A percentile compares a stretch with the other conserved stretches of the same genome.
Evolutionary conservation across 2,113 vertebrate genomes (phyloP).

Genomic region (Calypte anna): DNA sequence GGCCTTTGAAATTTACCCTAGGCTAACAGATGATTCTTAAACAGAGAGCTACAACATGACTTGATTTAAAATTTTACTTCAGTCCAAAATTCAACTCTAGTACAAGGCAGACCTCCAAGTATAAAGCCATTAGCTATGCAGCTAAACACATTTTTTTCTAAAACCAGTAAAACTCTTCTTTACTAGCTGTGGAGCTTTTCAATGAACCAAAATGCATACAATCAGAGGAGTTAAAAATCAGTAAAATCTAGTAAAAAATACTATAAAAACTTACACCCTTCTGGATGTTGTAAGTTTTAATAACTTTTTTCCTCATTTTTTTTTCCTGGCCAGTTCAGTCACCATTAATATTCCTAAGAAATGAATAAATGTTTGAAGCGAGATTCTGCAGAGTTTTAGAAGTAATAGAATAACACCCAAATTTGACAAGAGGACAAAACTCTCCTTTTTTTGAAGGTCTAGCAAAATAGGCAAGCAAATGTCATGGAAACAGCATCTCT

Average conservation of each 20-base stretch:
- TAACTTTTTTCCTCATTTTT: not conserved
- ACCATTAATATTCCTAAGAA: conserved; percentile 22
- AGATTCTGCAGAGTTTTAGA: conserved; percentile 22
- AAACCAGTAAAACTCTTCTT: not conserved
- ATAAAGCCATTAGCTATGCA: not conserved
- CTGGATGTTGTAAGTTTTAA: not conserved
- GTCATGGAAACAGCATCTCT: conserved; percentile 83
- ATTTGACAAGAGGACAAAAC: conserved; percentile 65
- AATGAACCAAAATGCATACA: conserved; percentile 22
- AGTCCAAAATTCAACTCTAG: not conserved
- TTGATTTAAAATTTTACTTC: not conserved
- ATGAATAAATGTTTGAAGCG: not conserved
- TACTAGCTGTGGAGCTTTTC: not conserved
- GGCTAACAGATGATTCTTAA: not conserved
- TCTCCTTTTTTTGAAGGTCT: conserved; percentile 66
- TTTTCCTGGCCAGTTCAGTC: not conserved
- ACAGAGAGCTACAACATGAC: not conserved
- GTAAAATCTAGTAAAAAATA: not conserved
- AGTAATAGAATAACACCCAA: conserved; percentile 48
- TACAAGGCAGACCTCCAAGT: not conserved
- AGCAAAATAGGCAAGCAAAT: conserved; percentile 77
- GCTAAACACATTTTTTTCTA: not conserved
- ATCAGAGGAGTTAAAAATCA: conserved; percentile 18
- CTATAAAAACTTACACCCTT: not conserved
- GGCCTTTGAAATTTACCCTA: not conserved